phyloP scores from a whole-genome alignment of 23 tunicate species.

The Corella eumyota region DNA sequence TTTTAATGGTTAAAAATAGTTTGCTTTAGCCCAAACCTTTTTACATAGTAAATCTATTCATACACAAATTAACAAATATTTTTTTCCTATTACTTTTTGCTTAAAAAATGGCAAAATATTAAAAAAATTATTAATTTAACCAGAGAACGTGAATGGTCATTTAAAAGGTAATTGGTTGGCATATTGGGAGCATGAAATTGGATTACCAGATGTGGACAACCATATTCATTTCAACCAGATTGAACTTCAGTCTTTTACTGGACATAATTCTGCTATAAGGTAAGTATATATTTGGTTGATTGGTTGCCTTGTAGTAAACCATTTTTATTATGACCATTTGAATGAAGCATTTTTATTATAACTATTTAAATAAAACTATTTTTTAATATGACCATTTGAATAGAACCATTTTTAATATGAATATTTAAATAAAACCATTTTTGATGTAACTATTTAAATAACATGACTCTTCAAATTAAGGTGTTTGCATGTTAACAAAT shows the following conservation, averaged over 20 bases:
- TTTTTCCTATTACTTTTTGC: too few species aligned
- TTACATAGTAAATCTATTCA: not conserved
- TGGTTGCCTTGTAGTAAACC: not conserved
- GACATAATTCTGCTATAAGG: conserved; percentile 70
- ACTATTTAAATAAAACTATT: too few species aligned
- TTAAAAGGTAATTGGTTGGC: conserved; percentile 81
- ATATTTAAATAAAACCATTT: too few species aligned
- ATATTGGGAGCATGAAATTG: conserved; percentile 91
- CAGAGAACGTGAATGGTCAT: conserved; percentile 25
- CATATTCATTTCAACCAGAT: conserved; percentile 92
- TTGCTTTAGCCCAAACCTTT: too few species aligned
- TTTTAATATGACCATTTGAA: too few species aligned
- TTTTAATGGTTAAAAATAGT: conserved; percentile 22
- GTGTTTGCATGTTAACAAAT: conserved; percentile 13
- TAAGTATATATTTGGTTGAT: conserved; percentile 5
- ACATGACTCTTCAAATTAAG: too few species aligned
- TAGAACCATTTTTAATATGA: too few species aligned
- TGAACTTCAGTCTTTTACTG: conserved; percentile 33
- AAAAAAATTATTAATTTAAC: not conserved
- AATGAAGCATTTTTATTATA: too few species aligned
- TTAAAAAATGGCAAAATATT: not conserved
- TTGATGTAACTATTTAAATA: too few species aligned
- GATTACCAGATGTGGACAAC: conserved; percentile 43
- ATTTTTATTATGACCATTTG: not conserved
- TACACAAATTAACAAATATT: not conserved